Base-by-base conservation (phyloP, 2,113 vertebrate species). In the Solenodon paradoxus region DNA sequence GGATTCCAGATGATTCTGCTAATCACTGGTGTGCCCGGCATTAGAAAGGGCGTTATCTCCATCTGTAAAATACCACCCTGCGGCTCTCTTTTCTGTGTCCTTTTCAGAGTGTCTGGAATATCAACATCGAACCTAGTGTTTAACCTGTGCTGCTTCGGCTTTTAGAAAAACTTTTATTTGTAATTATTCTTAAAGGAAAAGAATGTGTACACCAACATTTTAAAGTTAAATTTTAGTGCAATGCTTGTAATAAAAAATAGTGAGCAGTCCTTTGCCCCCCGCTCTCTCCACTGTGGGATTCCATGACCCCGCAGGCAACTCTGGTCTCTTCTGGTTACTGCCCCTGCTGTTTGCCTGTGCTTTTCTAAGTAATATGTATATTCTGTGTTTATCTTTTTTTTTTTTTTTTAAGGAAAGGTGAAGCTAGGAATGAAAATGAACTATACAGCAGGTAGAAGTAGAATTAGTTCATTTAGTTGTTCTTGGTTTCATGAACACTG, bases 1-100 rank as follows among this genome's bases (percentile, higher is more conserved):
- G 74, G 87, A 47, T 80, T 92, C 75, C 94, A 90, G 79, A 77
- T 81, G 87, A 79, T n/a, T 90, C 57, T 84, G 28, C 53, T 93
- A 80, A 77, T 77, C 71, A 90, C 32, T 19, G 32, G 49, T 77
- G 49, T 71, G 77, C 64, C 75, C 80, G 7, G 0, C 38, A 32
- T 77, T 55, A 82, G 82, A 83, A 88, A 89, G 69, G 20, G 7
- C 47, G 92, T 61, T 69, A 53, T 75, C 89, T 93, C 17, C n/a
- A 26, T 93, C 92, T 66, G 28, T 57, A 74, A 83, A 63, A 68
- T 90, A 32, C 78, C 83, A 49, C 74, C 72, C 82, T 47, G 35
- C 20, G 32, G 59, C 75, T 93, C 83, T 68, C 64, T 88, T 66
- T 59, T 35, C 87, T 47, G 30, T 30, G 61, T 47, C 42, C 40